Conservation (phyloP, 2,797 vertebrate genomes). For the Naso thynnoides region DNA sequence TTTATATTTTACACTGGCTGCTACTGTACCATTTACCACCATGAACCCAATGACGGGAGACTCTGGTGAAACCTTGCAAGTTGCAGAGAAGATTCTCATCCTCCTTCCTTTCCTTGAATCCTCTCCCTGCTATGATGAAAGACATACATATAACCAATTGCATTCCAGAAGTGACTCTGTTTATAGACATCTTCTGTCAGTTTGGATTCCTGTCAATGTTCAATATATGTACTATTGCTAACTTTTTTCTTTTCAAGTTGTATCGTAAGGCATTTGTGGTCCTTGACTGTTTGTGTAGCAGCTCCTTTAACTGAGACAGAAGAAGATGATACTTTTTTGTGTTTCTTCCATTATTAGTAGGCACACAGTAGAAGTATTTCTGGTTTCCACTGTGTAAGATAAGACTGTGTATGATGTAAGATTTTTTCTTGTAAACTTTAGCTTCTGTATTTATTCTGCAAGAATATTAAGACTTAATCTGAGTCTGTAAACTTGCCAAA, state of each 20-base stretch:
- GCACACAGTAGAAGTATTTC: no score
- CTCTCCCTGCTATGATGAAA: no score
- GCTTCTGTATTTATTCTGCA: neutral
- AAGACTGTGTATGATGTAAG: no score
- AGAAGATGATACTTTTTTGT: neutral
- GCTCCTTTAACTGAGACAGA: no score
- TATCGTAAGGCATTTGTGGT: neutral
- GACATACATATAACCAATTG: no score
- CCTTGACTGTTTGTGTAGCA: neutral
- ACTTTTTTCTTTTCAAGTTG: neutral
- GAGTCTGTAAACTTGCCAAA: neutral
- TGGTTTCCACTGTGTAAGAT: neutral
- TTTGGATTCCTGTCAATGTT: neutral
- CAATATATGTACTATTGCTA: neutral
- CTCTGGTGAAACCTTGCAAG: no score
- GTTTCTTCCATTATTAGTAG: neutral
- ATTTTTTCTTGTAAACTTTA: neutral
- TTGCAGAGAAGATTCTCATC: no score
- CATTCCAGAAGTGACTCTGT: neutral
- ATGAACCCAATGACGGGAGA: no score
- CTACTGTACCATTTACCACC: no score
- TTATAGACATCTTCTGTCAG: no score
- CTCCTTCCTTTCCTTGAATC: no score
- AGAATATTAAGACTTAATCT: neutral
- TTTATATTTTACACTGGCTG: no score